Conservation (phyloP, 2,113 vertebrate genomes). For the Aegithalos caudatus region DNA sequence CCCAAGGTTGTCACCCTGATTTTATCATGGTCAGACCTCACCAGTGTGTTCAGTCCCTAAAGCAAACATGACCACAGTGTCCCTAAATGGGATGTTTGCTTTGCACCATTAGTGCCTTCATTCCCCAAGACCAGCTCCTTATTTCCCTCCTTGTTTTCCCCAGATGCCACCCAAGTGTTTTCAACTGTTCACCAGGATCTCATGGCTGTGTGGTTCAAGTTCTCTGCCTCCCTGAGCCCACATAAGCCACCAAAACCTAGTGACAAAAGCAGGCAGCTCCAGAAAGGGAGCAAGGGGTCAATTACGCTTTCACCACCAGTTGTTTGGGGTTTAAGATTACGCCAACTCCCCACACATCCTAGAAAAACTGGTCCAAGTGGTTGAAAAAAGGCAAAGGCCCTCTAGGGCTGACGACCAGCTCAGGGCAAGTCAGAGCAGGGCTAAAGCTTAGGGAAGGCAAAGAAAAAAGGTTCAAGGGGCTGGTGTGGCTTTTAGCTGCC, state of each 20-base stretch:
- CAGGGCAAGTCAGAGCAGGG: not conserved
- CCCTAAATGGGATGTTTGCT: not conserved
- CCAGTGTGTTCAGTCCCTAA: not conserved
- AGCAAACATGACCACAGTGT: fast-evolving
- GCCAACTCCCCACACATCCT: not conserved
- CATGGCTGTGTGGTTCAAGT: not conserved
- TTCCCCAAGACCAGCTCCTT: not conserved
- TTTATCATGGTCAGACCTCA: not conserved
- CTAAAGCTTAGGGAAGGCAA: not conserved
- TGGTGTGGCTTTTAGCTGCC: not conserved
- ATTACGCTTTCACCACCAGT: not conserved
- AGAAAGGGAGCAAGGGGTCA: not conserved
- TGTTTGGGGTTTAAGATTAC: not conserved
- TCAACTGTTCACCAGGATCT: not conserved
- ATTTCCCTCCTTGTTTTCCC: not conserved
- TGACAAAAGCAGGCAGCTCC: not conserved
- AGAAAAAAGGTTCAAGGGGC: not conserved
- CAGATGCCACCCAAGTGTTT: not conserved
- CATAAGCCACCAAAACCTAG: not conserved
- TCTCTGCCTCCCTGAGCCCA: not conserved
- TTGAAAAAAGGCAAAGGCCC: not conserved
- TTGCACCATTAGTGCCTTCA: fast-evolving
- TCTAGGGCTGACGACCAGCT: not conserved
- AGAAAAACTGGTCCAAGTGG: not conserved
- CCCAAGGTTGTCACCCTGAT: not conserved